phyloP scores from a whole-genome alignment of 64 coral and sea anemone species.

The Porites lutea region DNA sequence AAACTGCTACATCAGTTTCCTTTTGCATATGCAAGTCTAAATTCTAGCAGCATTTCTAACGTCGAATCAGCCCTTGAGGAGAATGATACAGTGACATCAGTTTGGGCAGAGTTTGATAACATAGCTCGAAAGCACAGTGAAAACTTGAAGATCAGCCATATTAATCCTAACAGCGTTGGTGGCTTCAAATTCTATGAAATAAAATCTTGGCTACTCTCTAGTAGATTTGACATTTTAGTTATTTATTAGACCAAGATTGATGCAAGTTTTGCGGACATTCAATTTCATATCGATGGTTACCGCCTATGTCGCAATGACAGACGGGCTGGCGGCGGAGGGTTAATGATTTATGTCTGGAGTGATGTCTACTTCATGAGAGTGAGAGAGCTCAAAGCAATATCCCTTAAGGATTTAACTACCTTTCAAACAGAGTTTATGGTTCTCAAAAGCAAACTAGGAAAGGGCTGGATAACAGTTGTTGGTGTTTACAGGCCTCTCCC shows the following conservation, averaged over 20 bases:
- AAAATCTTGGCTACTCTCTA: background rate
- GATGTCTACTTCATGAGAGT: too few species aligned
- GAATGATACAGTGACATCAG: background rate
- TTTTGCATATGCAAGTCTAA: constrained; percentile 6
- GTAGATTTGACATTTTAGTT: background rate
- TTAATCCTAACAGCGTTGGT: constrained; percentile 10
- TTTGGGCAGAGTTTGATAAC: constrained; percentile 13
- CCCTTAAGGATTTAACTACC: background rate
- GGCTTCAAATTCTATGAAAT: constrained; percentile 22
- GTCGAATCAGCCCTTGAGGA: background rate
- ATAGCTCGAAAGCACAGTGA: background rate
- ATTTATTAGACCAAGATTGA: background rate
- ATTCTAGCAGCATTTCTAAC: background rate
- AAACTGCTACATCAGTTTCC: background rate
- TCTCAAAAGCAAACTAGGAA: background rate
- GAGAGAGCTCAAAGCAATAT: background rate
- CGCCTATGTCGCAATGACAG: constrained; percentile 43
- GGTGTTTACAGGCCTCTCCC: too few species aligned
- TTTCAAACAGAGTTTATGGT: constrained; percentile 2
- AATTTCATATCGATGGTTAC: constrained; percentile 16
- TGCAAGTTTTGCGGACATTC: constrained; percentile 20
- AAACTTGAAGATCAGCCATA: background rate
- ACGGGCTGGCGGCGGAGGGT: background rate
- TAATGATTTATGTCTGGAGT: too few species aligned
- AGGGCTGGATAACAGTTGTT: too few species aligned